These are phyloP conservation scores for Calycopis cecrops DNA, from an alignment of 1,140 invertebrate genomes.

Conservation along the genomic window DNA sequence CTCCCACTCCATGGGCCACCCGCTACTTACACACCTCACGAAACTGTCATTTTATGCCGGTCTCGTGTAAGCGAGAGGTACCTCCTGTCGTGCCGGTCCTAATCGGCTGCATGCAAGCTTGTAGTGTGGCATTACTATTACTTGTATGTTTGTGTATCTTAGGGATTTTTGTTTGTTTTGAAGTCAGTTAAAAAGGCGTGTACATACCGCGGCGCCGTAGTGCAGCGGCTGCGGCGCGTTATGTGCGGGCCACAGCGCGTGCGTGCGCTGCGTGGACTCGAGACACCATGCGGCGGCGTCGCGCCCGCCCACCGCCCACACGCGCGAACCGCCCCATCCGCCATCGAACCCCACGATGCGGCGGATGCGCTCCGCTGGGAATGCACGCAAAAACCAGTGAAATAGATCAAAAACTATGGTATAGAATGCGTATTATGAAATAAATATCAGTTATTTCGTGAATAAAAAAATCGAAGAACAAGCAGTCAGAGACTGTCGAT, in stretches of 20 bases:
- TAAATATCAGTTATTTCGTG: background rate
- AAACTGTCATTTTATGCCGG: no score
- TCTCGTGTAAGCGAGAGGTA: no score
- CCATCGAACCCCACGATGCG: slow-evolving; percentile 38
- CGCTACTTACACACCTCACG: no score
- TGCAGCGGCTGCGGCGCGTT: slow-evolving; percentile 48
- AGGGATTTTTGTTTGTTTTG: slow-evolving; percentile 7
- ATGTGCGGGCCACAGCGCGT: slow-evolving; percentile 52
- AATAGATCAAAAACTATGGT: no score
- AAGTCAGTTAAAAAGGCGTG: slow-evolving; percentile 19
- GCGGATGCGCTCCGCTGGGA: slow-evolving; percentile 47
- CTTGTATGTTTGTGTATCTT: slow-evolving; percentile 2
- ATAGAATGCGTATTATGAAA: background rate
- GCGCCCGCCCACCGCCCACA: slow-evolving; percentile 46
- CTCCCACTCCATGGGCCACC: no score
- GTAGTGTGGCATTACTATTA: no score
- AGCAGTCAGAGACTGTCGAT: no score
- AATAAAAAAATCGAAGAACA: no score
- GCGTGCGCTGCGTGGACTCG: slow-evolving; percentile 54
- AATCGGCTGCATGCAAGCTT: no score
- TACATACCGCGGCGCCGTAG: slow-evolving; percentile 36
- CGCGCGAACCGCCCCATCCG: slow-evolving; percentile 19
- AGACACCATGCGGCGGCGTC: slow-evolving; percentile 57
- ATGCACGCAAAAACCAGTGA: background rate
- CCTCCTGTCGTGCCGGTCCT: no score